Evolutionary conservation across 2,888 invertebrate species (phyloP).

Genomic region (Oxytorus armatus): DNA sequence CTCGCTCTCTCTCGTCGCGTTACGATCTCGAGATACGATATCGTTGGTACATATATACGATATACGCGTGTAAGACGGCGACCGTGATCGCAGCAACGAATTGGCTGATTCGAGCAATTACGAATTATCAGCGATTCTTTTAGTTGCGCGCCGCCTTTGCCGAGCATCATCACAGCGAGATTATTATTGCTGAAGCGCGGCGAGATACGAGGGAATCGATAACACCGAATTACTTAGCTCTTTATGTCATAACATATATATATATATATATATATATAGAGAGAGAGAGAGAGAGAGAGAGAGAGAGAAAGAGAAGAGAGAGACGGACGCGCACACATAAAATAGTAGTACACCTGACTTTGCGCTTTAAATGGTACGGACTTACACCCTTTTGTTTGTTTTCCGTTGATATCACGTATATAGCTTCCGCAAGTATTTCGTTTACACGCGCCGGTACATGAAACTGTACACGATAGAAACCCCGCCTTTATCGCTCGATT

Average conservation of each 20-base stretch:
- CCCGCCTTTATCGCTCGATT: constrained; percentile 63
- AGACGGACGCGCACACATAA: too few species aligned
- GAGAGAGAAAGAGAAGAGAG: too few species aligned
- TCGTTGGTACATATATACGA: constrained; percentile 9
- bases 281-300: too few species aligned
- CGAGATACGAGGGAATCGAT: constrained; percentile 73
- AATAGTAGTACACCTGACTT: too few species aligned
- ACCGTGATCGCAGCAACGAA: constrained; percentile 24
- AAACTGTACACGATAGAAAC: constrained; percentile 53
- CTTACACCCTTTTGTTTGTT: neutral
- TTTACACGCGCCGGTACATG: constrained; percentile 56
- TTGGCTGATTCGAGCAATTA: constrained; percentile 75
- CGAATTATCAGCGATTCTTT: constrained; percentile 79
- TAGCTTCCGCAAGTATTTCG: constrained; percentile 47
- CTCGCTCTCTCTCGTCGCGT: constrained; percentile 37
- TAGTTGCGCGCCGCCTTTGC: constrained; percentile 29
- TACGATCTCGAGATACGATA: constrained; percentile 61
- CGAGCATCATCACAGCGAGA: constrained; percentile 22
- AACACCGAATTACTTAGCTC: constrained; percentile 74
- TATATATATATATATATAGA: neutral
- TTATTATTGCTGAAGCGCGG: constrained; percentile 56
- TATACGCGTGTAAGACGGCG: neutral
- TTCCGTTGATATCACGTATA: neutral
- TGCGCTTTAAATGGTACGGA: neutral
- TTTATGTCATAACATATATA: constrained; percentile 16